Evolutionary conservation across 2,113 vertebrate genomes (phyloP).

Genomic region (Ptychochromis oligacanthus): DNA sequence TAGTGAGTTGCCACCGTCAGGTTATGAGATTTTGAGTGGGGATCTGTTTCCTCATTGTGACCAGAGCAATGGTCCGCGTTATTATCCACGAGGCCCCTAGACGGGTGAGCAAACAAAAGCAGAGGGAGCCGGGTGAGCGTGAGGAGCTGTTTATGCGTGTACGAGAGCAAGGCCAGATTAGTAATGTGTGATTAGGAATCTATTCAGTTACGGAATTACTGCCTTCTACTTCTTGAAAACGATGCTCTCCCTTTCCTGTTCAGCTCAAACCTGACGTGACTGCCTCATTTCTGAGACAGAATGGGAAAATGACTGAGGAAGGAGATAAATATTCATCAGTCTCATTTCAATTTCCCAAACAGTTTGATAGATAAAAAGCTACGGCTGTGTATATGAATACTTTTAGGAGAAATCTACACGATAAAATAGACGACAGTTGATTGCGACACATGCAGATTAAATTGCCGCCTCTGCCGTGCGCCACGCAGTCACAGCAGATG

Average conservation of each 20-base stretch:
- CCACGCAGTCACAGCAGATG: constrained; percentile 29
- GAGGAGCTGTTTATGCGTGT: constrained; percentile 24
- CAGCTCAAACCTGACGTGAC: constrained; percentile 5
- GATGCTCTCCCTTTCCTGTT: neutral
- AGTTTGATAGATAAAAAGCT: constrained; percentile 16
- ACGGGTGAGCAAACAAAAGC: constrained; percentile 67
- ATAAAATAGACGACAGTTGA: neutral
- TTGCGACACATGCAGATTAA: neutral
- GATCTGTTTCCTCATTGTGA: constrained; percentile 68
- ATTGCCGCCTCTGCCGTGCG: neutral
- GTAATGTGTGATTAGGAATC: constrained; percentile 70
- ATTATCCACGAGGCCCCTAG: constrained; percentile 50
- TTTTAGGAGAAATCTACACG: neutral
- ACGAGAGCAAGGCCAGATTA: constrained; percentile 54
- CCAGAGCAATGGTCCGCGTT: constrained; percentile 54
- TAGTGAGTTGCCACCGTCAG: constrained; percentile 59
- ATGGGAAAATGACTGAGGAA: constrained; percentile 9
- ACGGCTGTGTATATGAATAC: neutral
- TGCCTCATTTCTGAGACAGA: constrained; percentile 16
- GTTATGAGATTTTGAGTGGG: constrained; percentile 74
- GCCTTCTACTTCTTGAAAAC: constrained; percentile 37
- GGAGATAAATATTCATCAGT: constrained; percentile 38
- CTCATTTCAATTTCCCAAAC: constrained; percentile 18
- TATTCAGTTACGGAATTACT: constrained; percentile 56
- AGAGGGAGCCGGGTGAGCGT: neutral